phyloP scores from a whole-genome alignment of 2,797 vertebrate species.

The Loris lydekkerianus region DNA sequence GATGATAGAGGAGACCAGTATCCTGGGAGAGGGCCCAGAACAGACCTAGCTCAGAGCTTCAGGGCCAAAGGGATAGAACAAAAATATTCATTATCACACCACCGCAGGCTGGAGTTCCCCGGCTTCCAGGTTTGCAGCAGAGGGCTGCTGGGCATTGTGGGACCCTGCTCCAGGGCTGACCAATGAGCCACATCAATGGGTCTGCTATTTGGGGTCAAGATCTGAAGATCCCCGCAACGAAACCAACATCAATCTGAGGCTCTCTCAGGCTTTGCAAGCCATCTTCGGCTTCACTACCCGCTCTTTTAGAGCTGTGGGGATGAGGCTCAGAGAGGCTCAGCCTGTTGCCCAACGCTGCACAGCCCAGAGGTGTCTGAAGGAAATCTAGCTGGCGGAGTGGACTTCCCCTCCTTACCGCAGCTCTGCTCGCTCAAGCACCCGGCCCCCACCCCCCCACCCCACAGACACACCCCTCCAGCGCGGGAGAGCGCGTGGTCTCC shows the following conservation, averaged over 20 bases:
- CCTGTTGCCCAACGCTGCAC: not conserved
- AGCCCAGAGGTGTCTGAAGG: not conserved
- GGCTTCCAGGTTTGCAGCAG: not conserved
- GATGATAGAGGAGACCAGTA: not conserved
- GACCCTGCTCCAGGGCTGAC: not conserved
- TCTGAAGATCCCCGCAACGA: not conserved
- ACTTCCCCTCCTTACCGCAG: not conserved
- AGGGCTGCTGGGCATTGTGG: fast-evolving
- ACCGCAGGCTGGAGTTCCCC: fast-evolving
- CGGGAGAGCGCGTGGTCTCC: not conserved
- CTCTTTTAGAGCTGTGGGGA: not conserved
- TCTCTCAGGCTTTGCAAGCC: not conserved
- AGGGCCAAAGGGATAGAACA: not conserved
- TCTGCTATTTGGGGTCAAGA: not conserved
- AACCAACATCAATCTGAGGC: not conserved
- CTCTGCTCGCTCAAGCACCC: not conserved
- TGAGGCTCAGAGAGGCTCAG: constrained; percentile 19
- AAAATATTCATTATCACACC: not conserved
- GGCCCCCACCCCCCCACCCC: no score
- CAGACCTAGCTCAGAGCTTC: not conserved
- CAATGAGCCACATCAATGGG: not conserved
- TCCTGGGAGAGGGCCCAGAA: not conserved
- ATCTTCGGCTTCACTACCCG: not conserved
- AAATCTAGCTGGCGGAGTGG: fast-evolving
- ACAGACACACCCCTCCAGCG: not conserved